Base-by-base conservation (phyloP, 1,140 invertebrate species). In the Drosophila oshimai region DNA sequence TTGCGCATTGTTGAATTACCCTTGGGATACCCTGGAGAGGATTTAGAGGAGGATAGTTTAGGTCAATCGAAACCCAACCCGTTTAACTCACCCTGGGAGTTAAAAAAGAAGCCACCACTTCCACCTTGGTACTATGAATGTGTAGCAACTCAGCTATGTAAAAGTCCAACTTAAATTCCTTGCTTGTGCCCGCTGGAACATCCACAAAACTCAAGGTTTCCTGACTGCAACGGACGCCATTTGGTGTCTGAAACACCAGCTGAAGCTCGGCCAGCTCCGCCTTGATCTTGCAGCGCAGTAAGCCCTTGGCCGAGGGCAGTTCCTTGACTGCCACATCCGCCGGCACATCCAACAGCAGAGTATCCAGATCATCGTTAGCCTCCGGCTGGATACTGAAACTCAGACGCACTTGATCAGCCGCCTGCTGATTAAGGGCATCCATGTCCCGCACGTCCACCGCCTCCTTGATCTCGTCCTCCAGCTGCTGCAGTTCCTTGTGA, bases 401-500 rank as follows among this genome's bases (percentile, higher is more conserved):
- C 0, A 91, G 42, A 9, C 84, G 69, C 26, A 91, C 71, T 62
- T 91, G 87, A 49, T 84, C 77, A 4, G 74, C 75, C 0, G 89
- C 89, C 49, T 86, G 80, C 22, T 90, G 69, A 49, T 90, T 90
- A 1, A 89, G 70, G 0, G 74, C 69, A 36, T 90, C 89, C 71
- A 90, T 76, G 10, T 89, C 84, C 4, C 78, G 67, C 29, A 89
- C 61, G 42, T 91, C 90, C 3, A 91, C 75, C 0, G 90, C 81
- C 45, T 89, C 75, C 39, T 90, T 90, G 22, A 91, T 91, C 64
- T 91, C 90, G 12, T 91, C 89, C 54, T 91, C 90, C 41, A 91
- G 51, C 57, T 91, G 87, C 20, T 75, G 77, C n/a, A 91, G 45
- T 54, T 91, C 74, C 24, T 90, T 90, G 36, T 90, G 84, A 0